Evolutionary conservation across 2,888 invertebrate species (phyloP).

Genomic region (Saturnia japonica): DNA sequence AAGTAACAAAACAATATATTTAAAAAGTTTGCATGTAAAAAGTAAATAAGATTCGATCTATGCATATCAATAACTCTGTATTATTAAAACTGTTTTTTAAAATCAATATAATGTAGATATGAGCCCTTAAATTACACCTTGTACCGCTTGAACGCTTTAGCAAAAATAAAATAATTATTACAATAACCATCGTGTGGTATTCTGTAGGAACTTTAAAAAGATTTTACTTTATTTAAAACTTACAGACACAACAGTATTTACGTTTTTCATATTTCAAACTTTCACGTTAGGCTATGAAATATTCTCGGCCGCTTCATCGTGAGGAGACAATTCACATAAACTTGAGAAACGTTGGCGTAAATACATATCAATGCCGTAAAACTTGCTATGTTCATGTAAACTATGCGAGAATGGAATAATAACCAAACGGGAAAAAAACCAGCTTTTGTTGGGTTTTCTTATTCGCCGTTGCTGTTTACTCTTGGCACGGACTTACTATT

Average conservation of each 20-base stretch:
- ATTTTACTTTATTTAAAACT: not conserved
- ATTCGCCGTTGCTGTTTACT: not conserved
- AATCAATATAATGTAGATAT: not conserved
- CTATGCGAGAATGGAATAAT: not conserved
- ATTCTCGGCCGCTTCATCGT: not conserved
- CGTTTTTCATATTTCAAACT: conserved; percentile 5
- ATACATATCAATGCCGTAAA: not conserved
- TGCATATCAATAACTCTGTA: no score
- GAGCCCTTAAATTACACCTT: not conserved
- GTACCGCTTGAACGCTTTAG: not conserved
- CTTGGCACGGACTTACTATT: not conserved
- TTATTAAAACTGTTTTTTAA: no score
- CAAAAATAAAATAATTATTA: not conserved
- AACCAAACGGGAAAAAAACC: not conserved
- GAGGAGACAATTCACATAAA: conserved; percentile 19
- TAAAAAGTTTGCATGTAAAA: no score
- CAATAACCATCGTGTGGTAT: not conserved
- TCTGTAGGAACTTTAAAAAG: not conserved
- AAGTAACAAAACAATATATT: no score
- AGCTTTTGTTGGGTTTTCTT: not conserved
- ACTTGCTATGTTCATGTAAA: not conserved
- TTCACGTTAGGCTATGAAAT: conserved; percentile 15
- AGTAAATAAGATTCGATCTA: no score
- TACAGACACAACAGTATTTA: conserved; percentile 13
- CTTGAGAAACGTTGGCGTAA: conserved; percentile 12